Percentiles rank a stretch among this genome's conserved stretches.
Conservation (phyloP, 1,140 invertebrate genomes). For the Neodiprion fabricii region DNA sequence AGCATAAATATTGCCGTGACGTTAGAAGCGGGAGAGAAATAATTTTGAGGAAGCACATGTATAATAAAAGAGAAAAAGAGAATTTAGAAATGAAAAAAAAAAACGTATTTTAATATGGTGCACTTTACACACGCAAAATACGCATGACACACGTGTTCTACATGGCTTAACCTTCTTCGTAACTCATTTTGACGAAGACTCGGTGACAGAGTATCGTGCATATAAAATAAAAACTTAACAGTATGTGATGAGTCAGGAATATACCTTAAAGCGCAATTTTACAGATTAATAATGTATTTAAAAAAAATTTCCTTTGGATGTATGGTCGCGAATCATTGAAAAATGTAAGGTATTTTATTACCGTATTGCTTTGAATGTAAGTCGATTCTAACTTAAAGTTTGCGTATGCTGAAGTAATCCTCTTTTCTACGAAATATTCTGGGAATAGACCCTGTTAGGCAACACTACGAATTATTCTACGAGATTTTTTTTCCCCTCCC, state of each 20-base stretch:
- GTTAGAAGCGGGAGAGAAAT: slow-evolving; percentile 10
- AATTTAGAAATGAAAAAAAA: slow-evolving; percentile 22
- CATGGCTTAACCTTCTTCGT: slow-evolving; percentile 18
- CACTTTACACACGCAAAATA: slow-evolving; percentile 39
- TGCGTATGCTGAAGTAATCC: too few relatives aligned
- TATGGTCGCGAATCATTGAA: not conserved
- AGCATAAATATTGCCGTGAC: not conserved
- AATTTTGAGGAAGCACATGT: not conserved
- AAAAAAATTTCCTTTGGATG: not conserved
- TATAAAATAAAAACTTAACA: too few relatives aligned
- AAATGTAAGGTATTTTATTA: not conserved
- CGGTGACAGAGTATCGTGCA: too few relatives aligned
- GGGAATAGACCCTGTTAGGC: too few relatives aligned
- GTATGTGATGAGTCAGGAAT: not conserved
- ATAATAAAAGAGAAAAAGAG: slow-evolving; percentile 15
- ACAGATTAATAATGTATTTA: not conserved
- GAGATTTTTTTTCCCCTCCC: too few relatives aligned
- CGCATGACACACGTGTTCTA: slow-evolving; percentile 25
- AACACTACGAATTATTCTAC: too few relatives aligned
- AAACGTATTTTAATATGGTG: slow-evolving; percentile 49
- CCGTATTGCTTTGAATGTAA: not conserved
- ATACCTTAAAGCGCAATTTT: not conserved
- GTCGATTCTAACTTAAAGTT: too few relatives aligned
- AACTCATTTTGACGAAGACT: not conserved
- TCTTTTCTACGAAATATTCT: too few relatives aligned